Conservation (phyloP, 2,888 invertebrate genomes). For the Dendrolimus houi region DNA sequence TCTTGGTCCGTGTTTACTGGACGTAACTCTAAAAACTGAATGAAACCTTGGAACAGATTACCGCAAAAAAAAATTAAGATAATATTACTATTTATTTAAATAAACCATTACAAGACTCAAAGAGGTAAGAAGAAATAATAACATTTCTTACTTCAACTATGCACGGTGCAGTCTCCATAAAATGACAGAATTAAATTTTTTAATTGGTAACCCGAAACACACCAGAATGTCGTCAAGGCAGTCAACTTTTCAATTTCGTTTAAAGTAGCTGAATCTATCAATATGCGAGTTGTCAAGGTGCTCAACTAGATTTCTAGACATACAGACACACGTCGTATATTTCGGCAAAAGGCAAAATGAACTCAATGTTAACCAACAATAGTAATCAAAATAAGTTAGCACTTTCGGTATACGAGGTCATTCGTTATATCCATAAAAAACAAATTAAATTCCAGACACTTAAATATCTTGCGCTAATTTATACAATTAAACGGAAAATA, state of each 20-base stretch:
- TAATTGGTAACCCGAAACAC: background rate
- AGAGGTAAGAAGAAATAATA: no score
- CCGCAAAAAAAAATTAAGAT: no score
- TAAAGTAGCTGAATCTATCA: conserved; percentile 16
- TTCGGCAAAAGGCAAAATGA: background rate
- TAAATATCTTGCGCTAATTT: background rate
- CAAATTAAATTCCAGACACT: background rate
- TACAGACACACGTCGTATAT: background rate
- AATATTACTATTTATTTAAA: no score
- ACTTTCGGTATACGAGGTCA: background rate
- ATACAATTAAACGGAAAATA: background rate
- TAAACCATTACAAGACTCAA: no score
- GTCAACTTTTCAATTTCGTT: conserved; percentile 46
- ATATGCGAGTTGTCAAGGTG: conserved; percentile 9
- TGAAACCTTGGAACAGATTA: no score
- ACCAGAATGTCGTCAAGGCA: conserved; percentile 64
- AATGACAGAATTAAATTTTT: background rate
- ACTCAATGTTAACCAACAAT: background rate
- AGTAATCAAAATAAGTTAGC: background rate
- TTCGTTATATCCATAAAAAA: background rate
- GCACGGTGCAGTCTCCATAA: no score
- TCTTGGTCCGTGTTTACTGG: no score
- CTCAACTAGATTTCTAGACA: background rate
- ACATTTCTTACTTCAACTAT: no score
- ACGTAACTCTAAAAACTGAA: no score